phyloP scores from a whole-genome alignment of 2,797 vertebrate genomes.

The Sphenopsis melanotis region DNA sequence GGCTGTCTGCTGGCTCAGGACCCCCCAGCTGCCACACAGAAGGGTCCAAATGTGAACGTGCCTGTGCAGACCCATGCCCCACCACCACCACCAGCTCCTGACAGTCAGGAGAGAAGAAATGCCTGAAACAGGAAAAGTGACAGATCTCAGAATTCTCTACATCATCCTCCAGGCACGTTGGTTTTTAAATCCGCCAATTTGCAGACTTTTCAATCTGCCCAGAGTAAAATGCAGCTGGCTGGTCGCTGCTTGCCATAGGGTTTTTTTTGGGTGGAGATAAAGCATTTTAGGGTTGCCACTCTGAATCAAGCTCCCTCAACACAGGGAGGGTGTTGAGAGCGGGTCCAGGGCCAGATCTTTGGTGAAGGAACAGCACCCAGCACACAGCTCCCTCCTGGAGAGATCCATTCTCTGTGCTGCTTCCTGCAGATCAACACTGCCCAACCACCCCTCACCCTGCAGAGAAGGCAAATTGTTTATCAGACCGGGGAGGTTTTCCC shows the following conservation, averaged over 20 bases:
- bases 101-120: not conserved
- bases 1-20: not conserved
- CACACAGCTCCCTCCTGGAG: not conserved
- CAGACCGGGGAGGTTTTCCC: not conserved
- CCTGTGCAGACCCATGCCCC: not conserved
- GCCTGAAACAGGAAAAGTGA: not conserved
- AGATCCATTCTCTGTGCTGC: too few species aligned
- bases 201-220: not conserved
- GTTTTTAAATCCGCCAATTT: not conserved
- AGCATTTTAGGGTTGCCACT: not conserved
- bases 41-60: not conserved
- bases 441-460: not conserved
- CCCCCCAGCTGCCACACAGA: not conserved
- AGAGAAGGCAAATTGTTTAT: not conserved
- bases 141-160: not conserved
- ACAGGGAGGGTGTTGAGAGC: not conserved
- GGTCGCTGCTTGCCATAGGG: not conserved
- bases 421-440: not conserved
- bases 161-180: accelerated
- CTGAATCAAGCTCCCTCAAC: not conserved
- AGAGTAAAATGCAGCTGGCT: not conserved
- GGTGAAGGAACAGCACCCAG: not conserved
- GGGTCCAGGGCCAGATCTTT: not conserved
- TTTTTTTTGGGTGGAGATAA: not conserved
- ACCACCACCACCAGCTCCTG: not conserved